Percentiles rank a stretch among this genome's conserved stretches.
Conservation (phyloP, 1,140 invertebrate genomes). For the Leptinotarsa undecemlineata region DNA sequence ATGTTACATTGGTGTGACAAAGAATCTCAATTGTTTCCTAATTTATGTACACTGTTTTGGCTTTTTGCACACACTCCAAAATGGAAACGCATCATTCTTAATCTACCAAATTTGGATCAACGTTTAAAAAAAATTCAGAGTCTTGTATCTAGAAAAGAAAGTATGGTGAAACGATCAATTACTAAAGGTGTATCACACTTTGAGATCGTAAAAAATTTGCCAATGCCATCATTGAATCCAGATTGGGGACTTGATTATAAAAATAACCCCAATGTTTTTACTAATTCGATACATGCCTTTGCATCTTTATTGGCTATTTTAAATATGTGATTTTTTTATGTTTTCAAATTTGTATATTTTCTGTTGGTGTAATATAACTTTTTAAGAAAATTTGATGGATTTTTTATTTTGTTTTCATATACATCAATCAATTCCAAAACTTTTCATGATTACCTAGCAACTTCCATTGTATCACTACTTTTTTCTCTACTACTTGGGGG, state of each 20-base stretch:
- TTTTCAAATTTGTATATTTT: background rate
- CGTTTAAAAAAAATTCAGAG: slow-evolving; percentile 43
- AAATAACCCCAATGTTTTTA: slow-evolving; percentile 45
- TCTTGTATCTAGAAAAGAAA: slow-evolving; percentile 44
- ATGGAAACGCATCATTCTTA: slow-evolving; percentile 42
- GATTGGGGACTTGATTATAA: slow-evolving; percentile 51
- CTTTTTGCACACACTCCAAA: slow-evolving; percentile 57
- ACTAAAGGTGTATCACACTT: slow-evolving; percentile 40
- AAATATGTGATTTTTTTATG: slow-evolving; percentile 13
- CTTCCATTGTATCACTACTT: too few relatives aligned
- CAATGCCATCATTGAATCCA: slow-evolving; percentile 39
- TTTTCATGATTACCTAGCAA: too few relatives aligned
- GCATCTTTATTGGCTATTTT: slow-evolving; percentile 32
- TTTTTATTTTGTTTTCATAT: too few relatives aligned
- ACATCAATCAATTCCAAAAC: too few relatives aligned
- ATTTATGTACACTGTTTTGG: slow-evolving; percentile 66
- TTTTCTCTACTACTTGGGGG: too few relatives aligned
- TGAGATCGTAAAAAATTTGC: slow-evolving; percentile 28
- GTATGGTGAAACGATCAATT: slow-evolving; percentile 42
- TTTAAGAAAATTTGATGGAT: too few relatives aligned
- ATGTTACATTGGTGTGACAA: slow-evolving; percentile 68
- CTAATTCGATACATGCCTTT: slow-evolving; percentile 48
- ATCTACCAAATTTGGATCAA: slow-evolving; percentile 42
- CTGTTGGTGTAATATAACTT: background rate
- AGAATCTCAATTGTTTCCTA: slow-evolving; percentile 63